A percentile compares a stretch with the other conserved stretches of the same genome.
phyloP scores from a whole-genome alignment of 2,113 vertebrate genomes.

The Ploceus nigricollis region DNA sequence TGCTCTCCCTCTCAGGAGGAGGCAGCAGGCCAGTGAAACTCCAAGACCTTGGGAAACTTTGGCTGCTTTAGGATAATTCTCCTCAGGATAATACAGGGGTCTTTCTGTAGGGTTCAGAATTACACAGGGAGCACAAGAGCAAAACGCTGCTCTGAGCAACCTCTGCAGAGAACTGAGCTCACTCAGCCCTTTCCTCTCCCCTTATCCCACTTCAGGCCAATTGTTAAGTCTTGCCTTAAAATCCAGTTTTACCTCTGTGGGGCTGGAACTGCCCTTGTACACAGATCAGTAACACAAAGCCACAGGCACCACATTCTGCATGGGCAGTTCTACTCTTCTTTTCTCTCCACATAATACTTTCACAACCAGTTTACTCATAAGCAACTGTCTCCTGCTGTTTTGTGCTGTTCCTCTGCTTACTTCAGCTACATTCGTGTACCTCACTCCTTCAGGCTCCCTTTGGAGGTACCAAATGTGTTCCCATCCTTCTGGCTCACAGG shows the following conservation, averaged over 20 bases:
- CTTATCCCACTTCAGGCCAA: not conserved
- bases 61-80: not conserved
- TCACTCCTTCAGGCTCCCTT: not conserved
- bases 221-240: not conserved
- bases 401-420: not conserved
- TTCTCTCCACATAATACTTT: not conserved
- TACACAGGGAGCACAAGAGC: not conserved
- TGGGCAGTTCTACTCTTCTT: not conserved
- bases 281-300: not conserved
- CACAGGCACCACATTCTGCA: not conserved
- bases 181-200: not conserved
- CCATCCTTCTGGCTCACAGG: not conserved
- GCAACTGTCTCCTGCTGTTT: not conserved
- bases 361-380: not conserved
- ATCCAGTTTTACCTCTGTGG: not conserved
- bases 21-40: not conserved
- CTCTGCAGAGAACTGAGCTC: not conserved
- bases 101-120: not conserved
- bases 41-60: not conserved
- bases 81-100: not conserved
- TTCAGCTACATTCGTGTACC: fast-evolving
- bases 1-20: not conserved
- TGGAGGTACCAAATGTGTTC: not conserved
- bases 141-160: not conserved
- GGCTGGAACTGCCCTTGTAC: not conserved